Percentiles rank a stretch among this genome's conserved stretches.
Conservation (phyloP, 2,888 invertebrate genomes). For the Xylocampa areola region DNA sequence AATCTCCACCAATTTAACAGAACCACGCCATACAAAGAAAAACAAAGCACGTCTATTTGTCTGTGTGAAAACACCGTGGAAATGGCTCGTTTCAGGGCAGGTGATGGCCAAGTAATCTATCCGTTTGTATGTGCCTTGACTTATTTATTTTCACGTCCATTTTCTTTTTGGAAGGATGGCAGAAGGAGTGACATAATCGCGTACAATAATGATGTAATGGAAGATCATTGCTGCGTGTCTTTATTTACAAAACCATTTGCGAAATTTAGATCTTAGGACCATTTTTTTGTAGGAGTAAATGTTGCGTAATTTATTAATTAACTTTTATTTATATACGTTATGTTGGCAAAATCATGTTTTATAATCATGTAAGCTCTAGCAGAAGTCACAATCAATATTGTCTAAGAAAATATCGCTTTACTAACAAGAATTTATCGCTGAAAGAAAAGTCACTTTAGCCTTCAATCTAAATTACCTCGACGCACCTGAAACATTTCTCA, state of each 20-base stretch:
- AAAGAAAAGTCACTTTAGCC: slow-evolving; percentile 24
- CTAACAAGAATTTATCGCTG: neutral
- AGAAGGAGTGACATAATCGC: neutral
- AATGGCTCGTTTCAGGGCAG: slow-evolving; percentile 19
- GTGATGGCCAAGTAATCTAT: slow-evolving; percentile 41
- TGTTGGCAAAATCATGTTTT: too few species aligned
- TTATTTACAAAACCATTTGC: too few species aligned
- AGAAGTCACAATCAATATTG: too few species aligned
- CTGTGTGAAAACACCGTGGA: slow-evolving; percentile 5
- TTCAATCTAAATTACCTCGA: slow-evolving; percentile 29
- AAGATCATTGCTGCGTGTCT: too few species aligned
- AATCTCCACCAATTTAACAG: neutral
- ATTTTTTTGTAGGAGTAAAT: too few species aligned
- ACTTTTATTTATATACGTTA: too few species aligned
- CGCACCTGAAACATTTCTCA: slow-evolving; percentile 41
- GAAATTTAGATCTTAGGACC: too few species aligned
- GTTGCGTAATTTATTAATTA: too few species aligned
- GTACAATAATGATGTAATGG: slow-evolving; percentile 15
- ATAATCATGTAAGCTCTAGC: too few species aligned
- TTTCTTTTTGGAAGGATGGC: slow-evolving; percentile 26
- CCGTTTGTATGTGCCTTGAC: slow-evolving; percentile 38
- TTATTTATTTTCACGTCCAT: slow-evolving; percentile 43
- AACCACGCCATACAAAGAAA: slow-evolving; percentile 9
- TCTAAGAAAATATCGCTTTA: too few species aligned
- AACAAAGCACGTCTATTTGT: slow-evolving; percentile 23